Conservation (phyloP, 2,113 vertebrate species). For the Myiozetetes cayanensis region DNA sequence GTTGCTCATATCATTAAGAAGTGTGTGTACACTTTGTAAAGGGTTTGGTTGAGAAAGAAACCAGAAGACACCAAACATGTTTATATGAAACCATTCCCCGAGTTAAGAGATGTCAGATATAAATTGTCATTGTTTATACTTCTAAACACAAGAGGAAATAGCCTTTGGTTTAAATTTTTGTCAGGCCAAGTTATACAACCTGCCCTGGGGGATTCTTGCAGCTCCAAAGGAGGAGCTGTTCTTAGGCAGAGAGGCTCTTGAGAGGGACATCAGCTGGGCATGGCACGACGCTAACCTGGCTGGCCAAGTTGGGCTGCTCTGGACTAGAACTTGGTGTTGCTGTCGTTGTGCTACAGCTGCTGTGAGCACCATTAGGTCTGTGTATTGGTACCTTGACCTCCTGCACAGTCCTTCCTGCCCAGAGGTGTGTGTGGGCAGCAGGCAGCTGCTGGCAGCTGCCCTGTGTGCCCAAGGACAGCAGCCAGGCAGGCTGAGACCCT, state of each 20-base stretch:
- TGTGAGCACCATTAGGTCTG: not conserved
- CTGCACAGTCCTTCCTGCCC: not conserved
- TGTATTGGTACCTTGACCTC: not conserved
- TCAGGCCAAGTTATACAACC: not conserved
- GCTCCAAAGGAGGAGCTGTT: not conserved
- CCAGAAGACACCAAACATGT: constrained; percentile 1
- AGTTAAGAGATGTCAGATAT: not conserved
- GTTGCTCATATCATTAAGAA: constrained; percentile 9
- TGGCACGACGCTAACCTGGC: accelerated
- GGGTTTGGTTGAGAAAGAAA: constrained; percentile 21
- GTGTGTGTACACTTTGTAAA: not conserved
- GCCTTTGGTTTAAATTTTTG: not conserved
- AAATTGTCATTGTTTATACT: not conserved
- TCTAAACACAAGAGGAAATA: not conserved
- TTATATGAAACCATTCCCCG: not conserved
- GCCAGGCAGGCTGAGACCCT: not conserved
- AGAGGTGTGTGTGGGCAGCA: accelerated
- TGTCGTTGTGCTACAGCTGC: not conserved
- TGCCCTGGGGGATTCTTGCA: not conserved
- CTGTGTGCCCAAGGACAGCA: not conserved
- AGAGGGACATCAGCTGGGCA: not conserved
- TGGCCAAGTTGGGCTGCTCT: not conserved
- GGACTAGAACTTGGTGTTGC: not conserved
- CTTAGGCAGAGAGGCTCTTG: not conserved
- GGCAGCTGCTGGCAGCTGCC: not conserved